Evolutionary conservation across 2,113 vertebrate species (phyloP).

Genomic region (Corythoichthys intestinalis): DNA sequence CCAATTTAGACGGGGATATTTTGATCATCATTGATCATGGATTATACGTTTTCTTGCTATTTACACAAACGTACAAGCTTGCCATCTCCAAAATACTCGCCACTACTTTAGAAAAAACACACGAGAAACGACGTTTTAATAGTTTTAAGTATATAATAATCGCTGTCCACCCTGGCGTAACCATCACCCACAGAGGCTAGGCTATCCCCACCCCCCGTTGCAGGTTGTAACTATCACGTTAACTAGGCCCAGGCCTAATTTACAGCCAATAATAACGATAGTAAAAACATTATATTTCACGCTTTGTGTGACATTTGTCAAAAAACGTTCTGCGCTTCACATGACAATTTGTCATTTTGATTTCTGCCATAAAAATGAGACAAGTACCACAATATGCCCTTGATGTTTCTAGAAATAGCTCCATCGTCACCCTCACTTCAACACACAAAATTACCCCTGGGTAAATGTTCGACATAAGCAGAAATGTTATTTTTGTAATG

Average conservation of each 20-base stretch:
- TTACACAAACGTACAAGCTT: not conserved
- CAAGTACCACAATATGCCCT: conserved; percentile 30
- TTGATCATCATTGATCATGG: too few species aligned
- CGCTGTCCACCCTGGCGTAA: conserved; percentile 53
- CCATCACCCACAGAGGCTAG: conserved; percentile 63
- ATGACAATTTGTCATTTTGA: not conserved
- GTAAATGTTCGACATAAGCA: not conserved
- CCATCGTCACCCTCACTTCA: conserved; percentile 32
- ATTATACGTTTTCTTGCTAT: not conserved
- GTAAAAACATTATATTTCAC: not conserved
- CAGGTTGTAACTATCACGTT: conserved; percentile 45
- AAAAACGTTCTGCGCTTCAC: conserved; percentile 6
- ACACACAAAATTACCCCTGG: not conserved
- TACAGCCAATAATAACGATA: conserved; percentile 27
- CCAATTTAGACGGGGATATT: not conserved
- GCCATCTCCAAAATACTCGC: not conserved
- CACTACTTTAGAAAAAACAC: not conserved
- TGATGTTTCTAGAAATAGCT: conserved; percentile 44
- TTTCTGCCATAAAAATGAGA: not conserved
- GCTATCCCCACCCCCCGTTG: conserved; percentile 58
- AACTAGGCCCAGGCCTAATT: conserved; percentile 51
- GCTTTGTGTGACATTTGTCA: not conserved
- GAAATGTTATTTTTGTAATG: not conserved
- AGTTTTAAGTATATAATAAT: not conserved
- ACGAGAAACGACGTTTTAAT: not conserved